Percentiles rank a stretch among this genome's conserved stretches.
phyloP scores from a whole-genome alignment of 2,888 invertebrate genomes.

The Morpho deidamia region DNA sequence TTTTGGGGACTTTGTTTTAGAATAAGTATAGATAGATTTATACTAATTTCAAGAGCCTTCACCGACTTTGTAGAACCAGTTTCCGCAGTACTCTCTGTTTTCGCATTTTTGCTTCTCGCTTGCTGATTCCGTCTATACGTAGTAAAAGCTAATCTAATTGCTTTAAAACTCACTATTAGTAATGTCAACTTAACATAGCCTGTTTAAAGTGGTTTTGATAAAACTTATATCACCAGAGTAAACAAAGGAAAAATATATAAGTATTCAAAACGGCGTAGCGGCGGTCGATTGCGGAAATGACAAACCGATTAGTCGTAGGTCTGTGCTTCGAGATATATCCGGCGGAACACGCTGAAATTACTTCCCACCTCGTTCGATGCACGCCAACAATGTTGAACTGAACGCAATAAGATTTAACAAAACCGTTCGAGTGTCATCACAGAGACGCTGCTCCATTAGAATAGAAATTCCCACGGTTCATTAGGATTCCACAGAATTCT shows the following conservation, averaged over 20 bases:
- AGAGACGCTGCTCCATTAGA: conserved; percentile 58
- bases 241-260: conserved; percentile 49
- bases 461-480: conserved; percentile 74
- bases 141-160: background rate
- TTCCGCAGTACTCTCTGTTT: no score
- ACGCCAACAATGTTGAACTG: conserved; percentile 48
- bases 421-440: conserved; percentile 26
- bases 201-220: background rate
- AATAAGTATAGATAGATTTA: no score
- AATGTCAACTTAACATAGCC: no score
- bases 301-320: conserved; percentile 70
- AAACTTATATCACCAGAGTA: conserved; percentile 2
- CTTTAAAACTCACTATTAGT: no score
- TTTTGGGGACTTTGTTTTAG: no score
- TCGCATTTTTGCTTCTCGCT: no score
- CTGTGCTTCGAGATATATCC: conserved; percentile 64
- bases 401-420: conserved; percentile 55
- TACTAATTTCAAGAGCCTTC: no score
- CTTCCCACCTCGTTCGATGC: conserved; percentile 57
- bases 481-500: conserved; percentile 68
- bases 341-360: conserved; percentile 64
- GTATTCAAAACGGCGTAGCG: conserved; percentile 54
- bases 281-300: conserved; percentile 71
- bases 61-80: no score
- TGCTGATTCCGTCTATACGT: no score